Percentiles rank a stretch among this genome's conserved stretches.
Evolutionary conservation across 2,797 vertebrate genomes (phyloP).

Genomic region (Cossypha niveicapilla): DNA sequence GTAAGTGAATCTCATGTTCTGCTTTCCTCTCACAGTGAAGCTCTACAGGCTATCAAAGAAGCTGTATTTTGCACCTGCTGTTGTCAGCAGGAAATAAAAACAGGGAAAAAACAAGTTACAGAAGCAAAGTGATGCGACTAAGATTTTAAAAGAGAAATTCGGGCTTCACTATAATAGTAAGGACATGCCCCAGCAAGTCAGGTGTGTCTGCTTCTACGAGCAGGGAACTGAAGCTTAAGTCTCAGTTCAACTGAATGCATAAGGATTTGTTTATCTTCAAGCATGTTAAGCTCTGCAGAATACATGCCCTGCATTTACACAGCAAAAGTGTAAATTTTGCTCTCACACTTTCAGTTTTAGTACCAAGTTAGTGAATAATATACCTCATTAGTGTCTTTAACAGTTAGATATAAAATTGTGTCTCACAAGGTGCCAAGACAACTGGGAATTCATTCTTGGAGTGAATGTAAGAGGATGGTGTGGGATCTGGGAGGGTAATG

Average conservation of each 20-base stretch:
- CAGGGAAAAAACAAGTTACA: not conserved
- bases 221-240: not conserved
- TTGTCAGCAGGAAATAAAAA: not conserved
- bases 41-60: not conserved
- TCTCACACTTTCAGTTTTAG: not conserved
- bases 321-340: not conserved
- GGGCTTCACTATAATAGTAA: not conserved
- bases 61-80: not conserved
- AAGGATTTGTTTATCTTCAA: not conserved
- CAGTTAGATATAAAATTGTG: not conserved
- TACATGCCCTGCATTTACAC: not conserved
- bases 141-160: not conserved
- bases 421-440: not conserved
- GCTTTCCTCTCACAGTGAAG: not conserved
- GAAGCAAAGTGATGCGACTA: not conserved
- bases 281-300: not conserved
- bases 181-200: not conserved
- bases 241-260: not conserved
- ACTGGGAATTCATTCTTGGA: not conserved
- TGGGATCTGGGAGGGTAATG: not conserved
- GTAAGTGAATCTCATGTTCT: not conserved
- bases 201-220: not conserved
- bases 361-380: not conserved
- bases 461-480: not conserved
- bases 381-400: not conserved